Conservation (phyloP, 2,888 invertebrate species). For the Scaptomyza caliginosa region DNA sequence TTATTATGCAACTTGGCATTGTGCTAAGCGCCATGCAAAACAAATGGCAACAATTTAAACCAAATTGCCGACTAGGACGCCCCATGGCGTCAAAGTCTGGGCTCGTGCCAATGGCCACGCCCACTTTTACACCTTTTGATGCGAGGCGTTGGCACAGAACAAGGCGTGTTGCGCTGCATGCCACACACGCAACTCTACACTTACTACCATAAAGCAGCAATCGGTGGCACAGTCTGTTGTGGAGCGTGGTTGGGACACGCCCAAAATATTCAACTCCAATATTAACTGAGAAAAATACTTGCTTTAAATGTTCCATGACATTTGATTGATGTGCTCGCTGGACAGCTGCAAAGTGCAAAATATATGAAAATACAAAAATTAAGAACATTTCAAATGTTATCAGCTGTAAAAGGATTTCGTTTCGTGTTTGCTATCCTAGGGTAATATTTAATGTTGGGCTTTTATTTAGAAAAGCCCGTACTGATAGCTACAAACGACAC, state of each 20-base stretch:
- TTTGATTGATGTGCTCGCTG: conserved; percentile 73
- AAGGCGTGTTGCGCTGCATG: conserved; percentile 60
- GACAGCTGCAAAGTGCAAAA: conserved; percentile 68
- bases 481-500: conserved; percentile 30
- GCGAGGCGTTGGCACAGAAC: conserved; percentile 37
- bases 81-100: conserved; percentile 57
- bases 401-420: conserved; percentile 49
- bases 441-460: conserved; percentile 66
- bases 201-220: conserved; percentile 43
- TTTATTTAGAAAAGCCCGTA: conserved; percentile 50
- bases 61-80: conserved; percentile 69
- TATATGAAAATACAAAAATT: neutral
- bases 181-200: conserved; percentile 73
- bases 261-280: conserved; percentile 47
- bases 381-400: conserved; percentile 54
- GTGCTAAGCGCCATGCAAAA: conserved; percentile 58
- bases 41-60: conserved; percentile 78
- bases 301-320: conserved; percentile 70
- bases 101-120: conserved; percentile 63
- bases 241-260: conserved; percentile 49
- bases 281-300: conserved; percentile 57
- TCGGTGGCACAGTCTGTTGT: conserved; percentile 6
- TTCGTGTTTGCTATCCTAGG: conserved; percentile 70
- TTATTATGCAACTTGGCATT: conserved; percentile 60
- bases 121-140: conserved; percentile 70